phyloP scores from a whole-genome alignment of 2,888 invertebrate species.

The Thysanoteuthis rhombus region DNA sequence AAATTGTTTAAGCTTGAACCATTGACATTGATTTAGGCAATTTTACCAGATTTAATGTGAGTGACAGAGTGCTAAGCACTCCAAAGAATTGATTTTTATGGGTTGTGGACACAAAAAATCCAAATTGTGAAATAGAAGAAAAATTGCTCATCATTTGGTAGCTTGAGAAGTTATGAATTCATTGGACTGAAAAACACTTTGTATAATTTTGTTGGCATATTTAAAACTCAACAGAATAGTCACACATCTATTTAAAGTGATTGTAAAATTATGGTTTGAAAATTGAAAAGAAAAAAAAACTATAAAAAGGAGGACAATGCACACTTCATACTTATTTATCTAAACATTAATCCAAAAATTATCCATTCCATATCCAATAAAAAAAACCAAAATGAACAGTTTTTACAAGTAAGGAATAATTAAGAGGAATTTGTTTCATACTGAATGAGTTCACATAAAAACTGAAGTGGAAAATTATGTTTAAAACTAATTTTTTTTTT shows the following conservation, averaged over 20 bases:
- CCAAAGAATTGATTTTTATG: neutral
- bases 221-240: neutral
- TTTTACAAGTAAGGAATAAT: neutral
- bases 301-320: too few relatives aligned
- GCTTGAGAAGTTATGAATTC: neutral
- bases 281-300: too few relatives aligned
- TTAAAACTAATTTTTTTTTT: neutral
- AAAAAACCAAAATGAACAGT: neutral
- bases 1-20: neutral
- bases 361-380: neutral
- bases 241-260: too few relatives aligned
- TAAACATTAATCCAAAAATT: neutral
- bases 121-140: neutral
- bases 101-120: neutral
- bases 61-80: neutral
- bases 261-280: too few relatives aligned
- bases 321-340: neutral
- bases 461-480: neutral
- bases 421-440: neutral
- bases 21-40: neutral
- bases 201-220: neutral
- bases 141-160: neutral
- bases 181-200: neutral
- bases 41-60: neutral
- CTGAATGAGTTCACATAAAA: neutral